Evolutionary conservation across 2,797 vertebrate genomes (phyloP).

Genomic region (Fistularia commersonii): DNA sequence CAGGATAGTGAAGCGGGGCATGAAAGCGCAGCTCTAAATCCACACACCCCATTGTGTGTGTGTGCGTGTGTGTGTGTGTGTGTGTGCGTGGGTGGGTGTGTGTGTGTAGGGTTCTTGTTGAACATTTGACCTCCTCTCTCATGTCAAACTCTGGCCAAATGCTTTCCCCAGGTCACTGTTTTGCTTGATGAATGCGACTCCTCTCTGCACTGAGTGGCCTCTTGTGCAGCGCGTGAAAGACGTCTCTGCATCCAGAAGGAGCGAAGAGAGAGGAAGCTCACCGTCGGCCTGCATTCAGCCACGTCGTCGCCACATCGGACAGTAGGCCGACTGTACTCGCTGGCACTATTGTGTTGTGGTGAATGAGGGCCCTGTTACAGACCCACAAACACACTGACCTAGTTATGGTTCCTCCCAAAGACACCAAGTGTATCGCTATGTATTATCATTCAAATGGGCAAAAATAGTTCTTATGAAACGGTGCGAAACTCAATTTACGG

Average conservation of each 20-base stretch:
- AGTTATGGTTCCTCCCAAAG: constrained; percentile 22
- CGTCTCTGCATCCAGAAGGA: constrained; percentile 8
- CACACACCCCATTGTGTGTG: constrained; percentile 14
- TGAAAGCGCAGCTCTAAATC: constrained; percentile 30
- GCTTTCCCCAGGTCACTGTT: constrained; percentile 37
- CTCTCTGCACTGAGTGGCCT: constrained; percentile 45
- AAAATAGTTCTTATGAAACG: neutral
- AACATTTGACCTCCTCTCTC: constrained; percentile 35
- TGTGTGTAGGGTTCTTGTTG: constrained; percentile 1
- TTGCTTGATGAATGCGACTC: constrained; percentile 44
- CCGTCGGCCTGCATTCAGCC: constrained; percentile 54
- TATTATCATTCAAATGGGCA: constrained; percentile 8
- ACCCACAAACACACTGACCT: constrained; percentile 50
- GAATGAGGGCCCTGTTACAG: constrained; percentile 57
- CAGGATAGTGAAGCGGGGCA: constrained; percentile 52
- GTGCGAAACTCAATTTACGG: neutral
- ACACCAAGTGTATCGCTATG: constrained; percentile 10
- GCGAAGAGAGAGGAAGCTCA: constrained; percentile 32
- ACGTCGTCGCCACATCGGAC: constrained; percentile 57
- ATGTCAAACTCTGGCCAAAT: constrained; percentile 36
- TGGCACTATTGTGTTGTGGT: constrained; percentile 66
- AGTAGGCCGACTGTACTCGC: constrained; percentile 60
- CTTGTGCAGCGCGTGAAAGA: constrained; percentile 47
- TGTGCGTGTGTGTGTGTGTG: constrained; percentile 20
- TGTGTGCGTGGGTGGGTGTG: neutral